Base-by-base conservation (phyloP, 2,113 vertebrate genomes). In the Chaetops frenatus region DNA sequence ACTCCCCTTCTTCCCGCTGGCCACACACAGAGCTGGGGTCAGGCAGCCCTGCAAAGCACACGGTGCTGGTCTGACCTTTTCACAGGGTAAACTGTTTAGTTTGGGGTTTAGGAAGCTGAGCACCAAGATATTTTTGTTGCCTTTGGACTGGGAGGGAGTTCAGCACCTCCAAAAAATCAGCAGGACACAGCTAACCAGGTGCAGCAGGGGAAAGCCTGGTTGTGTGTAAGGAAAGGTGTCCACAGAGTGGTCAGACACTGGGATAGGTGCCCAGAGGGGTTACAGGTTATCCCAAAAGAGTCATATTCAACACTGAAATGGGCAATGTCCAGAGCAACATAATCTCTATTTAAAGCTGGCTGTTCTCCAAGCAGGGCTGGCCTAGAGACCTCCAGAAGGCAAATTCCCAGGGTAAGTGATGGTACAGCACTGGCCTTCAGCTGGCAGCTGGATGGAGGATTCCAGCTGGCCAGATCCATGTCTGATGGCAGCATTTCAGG, bases 1-100 rank as follows among this genome's bases (percentile, higher is more conserved):
- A 4, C 3, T 3, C 19, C 8, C 25, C 22, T 25, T 76, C 45
- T 62, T 77, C 45, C 3, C 0, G 0, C 2, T 31, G n/a, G 54
- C 4, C 35, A 9, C 0, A 3, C 31, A 8, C 38, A 67, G 45
- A 69, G 16, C 33, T 40, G 54, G 12, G 40, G 1, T 11, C 50
- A 31, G 56, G 28, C 65, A 11, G 40, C 33, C 24, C 33, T 56
- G 64, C 19, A 12, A 67, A 15, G 83, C 11, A 20, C n/a, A 0
- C 2, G 20, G 60, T 11, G 2, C 8, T 40, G 50, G 17, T 25
- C 13, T 91, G 81, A 4, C 10, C 4, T 27, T 19, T 19, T 11
- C 24, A 3, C 6, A 1, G 40, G 6, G 18, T 27, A 22, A 73
- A 40, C 28, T n/a, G 11, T 73, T 83, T 40, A 1, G 27, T n/a